Percentiles rank a stretch among this genome's conserved stretches.
phyloP scores from a whole-genome alignment of 2,888 invertebrate genomes.

The Agriopis aurantiaria region DNA sequence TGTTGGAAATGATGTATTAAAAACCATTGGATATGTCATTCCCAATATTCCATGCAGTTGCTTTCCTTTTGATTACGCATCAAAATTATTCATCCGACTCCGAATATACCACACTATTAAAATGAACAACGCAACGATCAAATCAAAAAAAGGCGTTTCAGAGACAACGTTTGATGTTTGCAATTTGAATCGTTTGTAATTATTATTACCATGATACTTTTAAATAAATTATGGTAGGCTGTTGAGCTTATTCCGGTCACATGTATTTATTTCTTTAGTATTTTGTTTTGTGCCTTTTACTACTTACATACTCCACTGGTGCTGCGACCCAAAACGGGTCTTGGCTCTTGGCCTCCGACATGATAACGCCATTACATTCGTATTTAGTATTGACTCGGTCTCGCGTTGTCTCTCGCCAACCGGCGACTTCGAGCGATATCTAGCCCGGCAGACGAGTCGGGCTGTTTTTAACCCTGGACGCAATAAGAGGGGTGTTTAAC shows the following conservation, averaged over 20 bases:
- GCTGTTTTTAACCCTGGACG: too few relatives aligned
- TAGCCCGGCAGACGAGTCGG: too few relatives aligned
- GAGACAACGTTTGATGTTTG: neutral
- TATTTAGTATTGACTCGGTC: too few relatives aligned
- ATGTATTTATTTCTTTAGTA: too few relatives aligned
- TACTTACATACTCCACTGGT: too few relatives aligned
- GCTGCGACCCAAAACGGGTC: too few relatives aligned
- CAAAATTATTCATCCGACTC: constrained; percentile 3
- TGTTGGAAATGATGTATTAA: neutral
- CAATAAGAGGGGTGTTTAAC: too few relatives aligned
- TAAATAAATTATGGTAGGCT: neutral
- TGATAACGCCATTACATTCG: too few relatives aligned
- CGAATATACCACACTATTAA: neutral
- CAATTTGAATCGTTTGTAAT: neutral
- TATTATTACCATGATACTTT: neutral
- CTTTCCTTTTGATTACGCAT: constrained; percentile 6
- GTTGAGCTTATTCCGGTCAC: too few relatives aligned
- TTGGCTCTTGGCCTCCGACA: too few relatives aligned
- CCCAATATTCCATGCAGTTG: neutral
- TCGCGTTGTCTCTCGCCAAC: too few relatives aligned
- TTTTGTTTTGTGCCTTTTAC: neutral
- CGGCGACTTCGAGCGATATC: too few relatives aligned
- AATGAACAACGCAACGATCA: neutral
- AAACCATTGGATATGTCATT: neutral
- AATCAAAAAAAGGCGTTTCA: neutral